Evolutionary conservation across 2,888 invertebrate species (phyloP).

Genomic region (Odiellus spinosus): DNA sequence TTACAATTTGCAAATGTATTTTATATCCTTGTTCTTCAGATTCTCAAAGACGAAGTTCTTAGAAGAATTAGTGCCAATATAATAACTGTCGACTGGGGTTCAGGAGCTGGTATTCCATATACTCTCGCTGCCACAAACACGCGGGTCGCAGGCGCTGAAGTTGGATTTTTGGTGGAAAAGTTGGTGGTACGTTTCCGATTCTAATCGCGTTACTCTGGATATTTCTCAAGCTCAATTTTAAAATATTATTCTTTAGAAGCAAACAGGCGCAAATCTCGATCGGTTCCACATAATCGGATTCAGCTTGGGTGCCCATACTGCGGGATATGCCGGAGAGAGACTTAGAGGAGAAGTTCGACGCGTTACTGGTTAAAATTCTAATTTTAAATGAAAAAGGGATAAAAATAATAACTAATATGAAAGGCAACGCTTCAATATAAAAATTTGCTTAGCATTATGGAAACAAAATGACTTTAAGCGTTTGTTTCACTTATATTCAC

Average conservation of each 20-base stretch:
- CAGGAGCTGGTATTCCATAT: slow-evolving; percentile 19
- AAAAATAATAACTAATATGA: no score
- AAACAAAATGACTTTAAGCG: no score
- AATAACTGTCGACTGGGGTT: slow-evolving; percentile 19
- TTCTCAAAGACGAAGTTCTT: slow-evolving; percentile 8
- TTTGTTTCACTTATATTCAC: no score
- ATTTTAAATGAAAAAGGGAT: no score
- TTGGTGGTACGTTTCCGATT: slow-evolving; percentile 19
- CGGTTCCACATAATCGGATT: slow-evolving; percentile 65
- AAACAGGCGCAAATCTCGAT: no score
- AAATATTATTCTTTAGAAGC: no score
- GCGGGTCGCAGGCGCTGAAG: slow-evolving; percentile 28
- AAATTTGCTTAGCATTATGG: no score
- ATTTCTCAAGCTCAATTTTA: no score
- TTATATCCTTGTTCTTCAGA: no score
- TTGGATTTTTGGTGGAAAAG: slow-evolving; percentile 23
- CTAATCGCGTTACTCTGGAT: no score
- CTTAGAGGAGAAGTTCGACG: slow-evolving; percentile 24
- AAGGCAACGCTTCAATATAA: no score
- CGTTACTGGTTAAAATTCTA: slow-evolving; percentile 25
- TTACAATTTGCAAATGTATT: no score
- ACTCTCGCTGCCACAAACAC: slow-evolving; percentile 31
- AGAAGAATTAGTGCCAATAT: slow-evolving; percentile 11
- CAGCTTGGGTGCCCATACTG: slow-evolving; percentile 73
- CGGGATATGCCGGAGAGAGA: slow-evolving; percentile 64